phyloP scores from a whole-genome alignment of 2,888 invertebrate species.

The Geotrupes spiniger region DNA sequence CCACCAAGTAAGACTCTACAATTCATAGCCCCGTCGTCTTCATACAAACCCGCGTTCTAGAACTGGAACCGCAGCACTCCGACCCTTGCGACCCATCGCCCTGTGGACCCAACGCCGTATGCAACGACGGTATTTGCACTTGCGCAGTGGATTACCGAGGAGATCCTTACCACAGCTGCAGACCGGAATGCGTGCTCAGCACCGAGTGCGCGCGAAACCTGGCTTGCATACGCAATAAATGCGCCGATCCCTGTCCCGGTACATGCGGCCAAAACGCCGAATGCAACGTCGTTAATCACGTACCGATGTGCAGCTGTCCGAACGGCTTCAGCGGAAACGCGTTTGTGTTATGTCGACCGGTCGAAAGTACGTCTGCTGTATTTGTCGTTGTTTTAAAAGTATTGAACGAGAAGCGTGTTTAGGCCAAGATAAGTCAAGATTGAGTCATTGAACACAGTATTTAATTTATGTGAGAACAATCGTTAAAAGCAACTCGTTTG shows the following conservation, averaged over 20 bases:
- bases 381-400: constrained; percentile 8
- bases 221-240: constrained; percentile 73
- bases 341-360: constrained; percentile 61
- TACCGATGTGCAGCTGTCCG: constrained; percentile 66
- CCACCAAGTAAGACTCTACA: constrained; percentile 14
- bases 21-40: constrained; percentile 46
- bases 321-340: constrained; percentile 66
- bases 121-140: constrained; percentile 64
- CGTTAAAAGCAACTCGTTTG: too few species aligned
- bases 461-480: too few species aligned
- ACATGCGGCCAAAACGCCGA: constrained; percentile 61
- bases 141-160: constrained; percentile 72
- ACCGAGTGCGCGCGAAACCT: constrained; percentile 67
- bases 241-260: constrained; percentile 70
- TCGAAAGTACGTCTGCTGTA: constrained; percentile 51
- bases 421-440: too few species aligned
- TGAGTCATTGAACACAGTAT: too few species aligned
- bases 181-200: constrained; percentile 76
- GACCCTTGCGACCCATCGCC: constrained; percentile 75
- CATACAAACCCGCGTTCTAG: neutral
- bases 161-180: constrained; percentile 71
- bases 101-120: constrained; percentile 65
- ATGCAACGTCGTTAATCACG: constrained; percentile 60
- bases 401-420: too few species aligned
- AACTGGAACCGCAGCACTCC: constrained; percentile 33